Base-by-base conservation (phyloP, 2,797 vertebrate genomes). In the Sebastes umbrosus region DNA sequence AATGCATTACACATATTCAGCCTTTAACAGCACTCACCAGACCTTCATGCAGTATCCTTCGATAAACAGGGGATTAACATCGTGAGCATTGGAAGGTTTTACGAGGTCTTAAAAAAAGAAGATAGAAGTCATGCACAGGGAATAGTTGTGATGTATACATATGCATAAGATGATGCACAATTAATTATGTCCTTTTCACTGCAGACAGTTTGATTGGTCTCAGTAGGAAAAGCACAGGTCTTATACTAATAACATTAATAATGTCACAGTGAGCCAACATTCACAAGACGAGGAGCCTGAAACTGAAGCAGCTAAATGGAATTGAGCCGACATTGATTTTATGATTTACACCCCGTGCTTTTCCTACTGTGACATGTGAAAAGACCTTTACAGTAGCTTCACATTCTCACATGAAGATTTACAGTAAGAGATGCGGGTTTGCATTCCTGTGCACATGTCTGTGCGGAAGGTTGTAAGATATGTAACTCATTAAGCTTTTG, bases 1-100 rank as follows among this genome's bases (percentile, higher is more conserved):
- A 46, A 36, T n/a, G 36, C 52, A 84, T 73, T 83, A 78, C 67
- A 78, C 77, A 73, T 69, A 70, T 75, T 65, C 5, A 54, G 50
- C 65, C 52, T 62, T 39, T 73, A 13, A 70, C 32, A 34, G 54
- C 43, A 29, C 36, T 73, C 63, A 20, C 8, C 55, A 39, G 73
- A 81, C 63, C 65, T 65, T 76, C 78, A 3, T 36, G 54, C 25
- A 25, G 5, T 18, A 7, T 57, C 68, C n/a, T 68, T 50, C 67
- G 31, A 77, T 69, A 76, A 70, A 79, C 27, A 68, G 18, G 13
- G 31, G 20, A 68, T 79, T 71, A 69, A 76, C 55, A 73, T 43
- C 6, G 5, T 18, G 43, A 70, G 60, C 67, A 8, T 36, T 46
- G 14, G 79, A 64, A 59, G 59, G 6, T 70, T 73, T 55, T 50